Evolutionary conservation across 2,113 vertebrate species (phyloP).

Genomic region (Lepus timidus): DNA sequence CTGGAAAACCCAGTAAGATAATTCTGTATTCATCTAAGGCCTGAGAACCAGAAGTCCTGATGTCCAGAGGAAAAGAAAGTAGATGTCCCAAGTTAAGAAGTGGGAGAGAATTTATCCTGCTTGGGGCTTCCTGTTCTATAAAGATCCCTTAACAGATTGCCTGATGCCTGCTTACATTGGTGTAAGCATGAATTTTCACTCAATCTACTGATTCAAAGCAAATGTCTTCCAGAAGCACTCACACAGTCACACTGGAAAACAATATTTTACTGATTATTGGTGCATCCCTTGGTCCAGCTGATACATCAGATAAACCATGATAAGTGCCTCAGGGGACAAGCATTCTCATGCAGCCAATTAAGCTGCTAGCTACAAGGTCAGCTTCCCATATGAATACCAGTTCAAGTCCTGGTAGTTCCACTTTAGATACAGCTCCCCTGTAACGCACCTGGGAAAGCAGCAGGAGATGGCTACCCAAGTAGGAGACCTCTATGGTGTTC

Average conservation of each 20-base stretch:
- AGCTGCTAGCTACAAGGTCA: too few species aligned
- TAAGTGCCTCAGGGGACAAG: too few species aligned
- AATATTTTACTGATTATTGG: not conserved
- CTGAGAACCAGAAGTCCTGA: not conserved
- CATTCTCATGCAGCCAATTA: too few species aligned
- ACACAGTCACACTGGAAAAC: not conserved
- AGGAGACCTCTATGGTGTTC: too few species aligned
- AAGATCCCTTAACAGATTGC: not conserved
- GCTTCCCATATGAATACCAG: too few species aligned
- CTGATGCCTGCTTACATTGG: not conserved
- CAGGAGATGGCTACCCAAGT: too few species aligned
- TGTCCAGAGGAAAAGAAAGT: not conserved
- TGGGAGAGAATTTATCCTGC: not conserved
- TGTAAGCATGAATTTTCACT: not conserved
- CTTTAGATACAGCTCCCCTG: too few species aligned
- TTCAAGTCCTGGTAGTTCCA: too few species aligned
- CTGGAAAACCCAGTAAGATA: not conserved
- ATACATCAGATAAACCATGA: not conserved
- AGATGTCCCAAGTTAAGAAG: rapidly evolving
- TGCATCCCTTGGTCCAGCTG: not conserved
- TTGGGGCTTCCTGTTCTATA: not conserved
- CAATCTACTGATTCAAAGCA: not conserved
- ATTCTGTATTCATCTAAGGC: not conserved
- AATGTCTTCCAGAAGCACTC: not conserved
- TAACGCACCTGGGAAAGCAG: too few species aligned